Evolutionary conservation across 2,888 invertebrate genomes (phyloP).

Genomic region (Agriotes lineatus): DNA sequence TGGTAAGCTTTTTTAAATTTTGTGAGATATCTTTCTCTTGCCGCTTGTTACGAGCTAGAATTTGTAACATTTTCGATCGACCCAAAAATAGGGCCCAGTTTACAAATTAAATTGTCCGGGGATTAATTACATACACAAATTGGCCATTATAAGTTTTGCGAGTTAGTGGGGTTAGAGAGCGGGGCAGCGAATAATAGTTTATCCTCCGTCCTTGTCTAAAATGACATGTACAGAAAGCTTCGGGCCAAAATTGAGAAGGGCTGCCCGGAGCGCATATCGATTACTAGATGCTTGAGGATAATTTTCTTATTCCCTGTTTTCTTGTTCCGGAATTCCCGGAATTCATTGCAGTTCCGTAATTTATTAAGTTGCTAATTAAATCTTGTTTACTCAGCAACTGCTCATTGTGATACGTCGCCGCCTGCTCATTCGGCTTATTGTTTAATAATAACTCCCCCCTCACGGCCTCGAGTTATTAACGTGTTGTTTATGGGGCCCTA

Average conservation of each 20-base stretch:
- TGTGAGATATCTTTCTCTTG: no score
- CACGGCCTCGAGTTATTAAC: constrained; percentile 6
- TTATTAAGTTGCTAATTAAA: constrained; percentile 30
- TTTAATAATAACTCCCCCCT: constrained; percentile 10
- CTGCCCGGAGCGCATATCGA: constrained; percentile 9
- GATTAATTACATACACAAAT: constrained; percentile 28
- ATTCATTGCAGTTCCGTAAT: constrained; percentile 22
- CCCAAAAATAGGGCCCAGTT: not conserved
- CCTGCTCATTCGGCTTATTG: constrained; percentile 13
- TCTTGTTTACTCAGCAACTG: constrained; percentile 20
- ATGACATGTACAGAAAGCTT: constrained; percentile 26
- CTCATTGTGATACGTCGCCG: constrained; percentile 16
- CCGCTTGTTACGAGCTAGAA: no score
- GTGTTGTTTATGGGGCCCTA: constrained; percentile 4
- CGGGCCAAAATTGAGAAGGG: constrained; percentile 20
- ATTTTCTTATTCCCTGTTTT: constrained; percentile 21
- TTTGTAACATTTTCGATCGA: no score
- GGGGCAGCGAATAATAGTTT: constrained; percentile 26
- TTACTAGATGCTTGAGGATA: constrained; percentile 6
- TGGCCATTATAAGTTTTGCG: constrained; percentile 27
- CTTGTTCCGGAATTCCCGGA: constrained; percentile 23
- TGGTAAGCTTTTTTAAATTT: no score
- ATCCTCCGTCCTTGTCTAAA: constrained; percentile 19
- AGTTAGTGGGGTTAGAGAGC: constrained; percentile 17
- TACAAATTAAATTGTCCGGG: constrained; percentile 18